Evolutionary conservation across 2,888 invertebrate genomes (phyloP).

Genomic region (Spisula subtruncata): DNA sequence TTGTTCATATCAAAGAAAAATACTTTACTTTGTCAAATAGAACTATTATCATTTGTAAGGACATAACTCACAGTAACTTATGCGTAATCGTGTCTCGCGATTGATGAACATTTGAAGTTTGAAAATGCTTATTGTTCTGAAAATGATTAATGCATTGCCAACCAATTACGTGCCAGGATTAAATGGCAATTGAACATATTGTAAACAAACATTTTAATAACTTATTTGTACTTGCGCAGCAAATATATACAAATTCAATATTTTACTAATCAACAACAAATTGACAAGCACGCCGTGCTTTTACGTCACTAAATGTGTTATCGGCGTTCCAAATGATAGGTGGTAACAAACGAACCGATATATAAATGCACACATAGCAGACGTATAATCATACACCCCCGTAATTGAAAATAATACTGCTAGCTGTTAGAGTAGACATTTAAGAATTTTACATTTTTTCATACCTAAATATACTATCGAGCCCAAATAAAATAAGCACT

Average conservation of each 20-base stretch:
- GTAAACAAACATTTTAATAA: neutral
- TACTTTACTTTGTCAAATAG: conserved; percentile 9
- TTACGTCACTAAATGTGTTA: neutral
- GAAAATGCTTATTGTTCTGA: too few relatives aligned
- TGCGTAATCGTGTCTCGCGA: too few relatives aligned
- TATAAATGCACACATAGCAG: neutral
- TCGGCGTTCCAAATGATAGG: neutral
- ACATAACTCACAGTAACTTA: neutral
- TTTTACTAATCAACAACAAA: neutral
- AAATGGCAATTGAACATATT: neutral
- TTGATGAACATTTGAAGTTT: too few relatives aligned
- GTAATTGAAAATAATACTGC: neutral
- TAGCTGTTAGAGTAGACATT: neutral
- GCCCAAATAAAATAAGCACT: too few relatives aligned
- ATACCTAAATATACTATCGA: neutral
- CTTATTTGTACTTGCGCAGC: neutral
- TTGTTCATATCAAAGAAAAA: neutral
- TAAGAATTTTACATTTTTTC: too few relatives aligned
- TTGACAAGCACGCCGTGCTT: neutral
- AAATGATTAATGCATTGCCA: neutral
- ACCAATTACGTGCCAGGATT: neutral
- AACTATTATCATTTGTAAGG: neutral
- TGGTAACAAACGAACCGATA: neutral
- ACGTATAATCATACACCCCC: neutral
- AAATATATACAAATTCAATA: neutral